A percentile compares a stretch with the other conserved stretches of the same genome.
Evolutionary conservation across 2,797 vertebrate genomes (phyloP).

Genomic region (Chaetophractus vellerosus): DNA sequence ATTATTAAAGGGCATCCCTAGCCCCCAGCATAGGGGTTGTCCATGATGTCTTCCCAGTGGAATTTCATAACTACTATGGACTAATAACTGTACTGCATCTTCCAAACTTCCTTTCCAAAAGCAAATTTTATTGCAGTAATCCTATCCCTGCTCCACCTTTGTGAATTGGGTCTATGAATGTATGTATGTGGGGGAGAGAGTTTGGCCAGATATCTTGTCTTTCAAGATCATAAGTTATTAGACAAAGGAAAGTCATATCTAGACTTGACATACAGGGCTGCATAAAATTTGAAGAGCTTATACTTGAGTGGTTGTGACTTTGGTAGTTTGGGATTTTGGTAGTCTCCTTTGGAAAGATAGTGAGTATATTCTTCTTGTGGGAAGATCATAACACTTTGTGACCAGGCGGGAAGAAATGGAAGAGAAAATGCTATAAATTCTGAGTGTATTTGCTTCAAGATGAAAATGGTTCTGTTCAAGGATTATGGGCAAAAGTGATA

Average conservation of each 20-base stretch:
- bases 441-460: not conserved
- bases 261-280: not conserved
- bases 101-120: not conserved
- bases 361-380: not conserved
- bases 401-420: not conserved
- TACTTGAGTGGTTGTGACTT: not conserved
- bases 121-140: not conserved
- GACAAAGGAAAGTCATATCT: not conserved
- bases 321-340: not conserved
- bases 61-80: not conserved
- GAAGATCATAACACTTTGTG: not conserved
- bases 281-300: not conserved
- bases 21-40: accelerated
- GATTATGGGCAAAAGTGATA: not conserved
- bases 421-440: not conserved
- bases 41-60: not conserved
- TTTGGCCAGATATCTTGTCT: not conserved
- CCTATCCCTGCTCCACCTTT: not conserved
- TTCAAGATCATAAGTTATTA: not conserved
- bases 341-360: not conserved
- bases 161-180: not conserved
- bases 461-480: not conserved
- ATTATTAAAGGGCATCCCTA: not conserved
- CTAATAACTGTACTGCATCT: not conserved
- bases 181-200: accelerated